Base-by-base conservation (phyloP, 2,888 invertebrate species). In the Dascillus cervinus region DNA sequence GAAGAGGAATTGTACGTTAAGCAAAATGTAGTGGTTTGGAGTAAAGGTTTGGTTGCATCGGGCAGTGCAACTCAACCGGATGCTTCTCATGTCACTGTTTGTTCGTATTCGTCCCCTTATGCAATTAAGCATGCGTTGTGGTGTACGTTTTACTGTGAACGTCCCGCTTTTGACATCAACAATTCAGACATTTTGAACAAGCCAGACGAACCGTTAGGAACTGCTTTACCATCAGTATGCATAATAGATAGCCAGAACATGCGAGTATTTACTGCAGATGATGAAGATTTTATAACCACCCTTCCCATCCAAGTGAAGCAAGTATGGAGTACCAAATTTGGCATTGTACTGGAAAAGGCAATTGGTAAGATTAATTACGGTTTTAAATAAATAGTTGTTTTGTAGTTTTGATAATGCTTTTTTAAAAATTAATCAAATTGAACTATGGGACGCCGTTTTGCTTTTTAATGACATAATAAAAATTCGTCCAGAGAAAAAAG, bases 1-100 rank as follows among this genome's bases (percentile, higher is more conserved):
- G 91, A 91, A 62, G 91, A 92, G 58, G 94, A 94, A 58, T 65
- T 94, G 29, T 94, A 90, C 70, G 77, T 87, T 2, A 82, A 79
- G 50, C 88, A 84, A 2, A 77, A 84, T 54, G 83, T 86, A 10
- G 90, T 87, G 3, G 75, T 92, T 15, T 88, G 87, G 84, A 82
- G 77, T 5, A 72, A 72, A 68, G 79, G 76, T 9, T 53, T 75
- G 20, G 61, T 72, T 8, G 74, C 40, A 3, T 21, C 37, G 11
- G 31, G 37, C n/a, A 37, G 71, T 31, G 46, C 67, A 70, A 5
- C 60, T 73, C 38, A 71, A 71, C 17, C 4, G 5, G 39, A 39
- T 35, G 26, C 13, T 23, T 23, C 26, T 28, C 22, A 34, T 13
- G 26, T 32, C 53, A 73, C 71, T 3, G 66, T 82, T 11, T 74